Base-by-base conservation (phyloP, 1,140 invertebrate species). In the Melitaea cinxia region DNA sequence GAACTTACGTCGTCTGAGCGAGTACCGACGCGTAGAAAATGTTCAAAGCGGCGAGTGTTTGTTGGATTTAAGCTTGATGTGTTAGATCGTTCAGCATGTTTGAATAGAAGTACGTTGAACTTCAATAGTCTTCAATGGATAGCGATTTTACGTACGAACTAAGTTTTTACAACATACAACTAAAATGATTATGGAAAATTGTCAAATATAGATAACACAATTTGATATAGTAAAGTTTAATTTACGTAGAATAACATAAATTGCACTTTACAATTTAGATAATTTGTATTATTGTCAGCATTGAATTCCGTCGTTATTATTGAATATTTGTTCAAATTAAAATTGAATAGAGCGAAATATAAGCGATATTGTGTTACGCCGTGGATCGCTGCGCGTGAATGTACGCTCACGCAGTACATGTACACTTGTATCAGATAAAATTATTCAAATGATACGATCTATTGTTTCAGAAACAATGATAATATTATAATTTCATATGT, bases 361-460 rank as follows among this genome's bases (percentile, higher is more conserved):
- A 33, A 14, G 26, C n/a, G 23, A 33, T 54, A 54, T 35, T 35
- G 21, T 33, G 14, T 35, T 1, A 21, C 9, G 19, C 19, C n/a
- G n/a, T n/a, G n/a, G n/a, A n/a, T 47, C 21, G 42, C 24, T 35
- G 49, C 28, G 23, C 30, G 52, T 56, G 67, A 63, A 35, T 73
- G 77, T 84, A 83, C 80, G 47, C 65, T 68, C 68, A 55, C 74
- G 58, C 76, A 75, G 69, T 78, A 66, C 64, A 75, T 78, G 72
- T 80, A 83, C 81, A 82, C 80, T 85, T 82, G 80, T 82, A 85
- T 83, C 80, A 80, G 82, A 88, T 85, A 88, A 87, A 86, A 87
- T 87, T 89, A 88, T 88, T 89, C 83, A 89, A 89, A 89, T 89
- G 84, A 89, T 89, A 89, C 80, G 80, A 85, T 89, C 83, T 89